These are phyloP conservation scores for Cyprinus carpio DNA, from an alignment of 2,113 vertebrate species.

Conservation along the genomic window DNA sequence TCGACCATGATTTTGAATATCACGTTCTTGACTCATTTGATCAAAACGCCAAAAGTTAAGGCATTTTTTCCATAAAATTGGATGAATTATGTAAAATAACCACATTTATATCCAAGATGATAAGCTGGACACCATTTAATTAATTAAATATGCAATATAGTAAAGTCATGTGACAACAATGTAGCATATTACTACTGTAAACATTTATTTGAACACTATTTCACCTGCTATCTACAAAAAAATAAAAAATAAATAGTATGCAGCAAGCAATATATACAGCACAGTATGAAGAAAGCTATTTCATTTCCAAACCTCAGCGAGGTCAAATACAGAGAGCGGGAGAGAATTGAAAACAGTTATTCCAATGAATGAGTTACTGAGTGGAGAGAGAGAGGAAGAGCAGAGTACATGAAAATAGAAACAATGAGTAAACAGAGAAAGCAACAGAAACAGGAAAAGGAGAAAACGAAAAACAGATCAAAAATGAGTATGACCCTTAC, in stretches of 20 bases:
- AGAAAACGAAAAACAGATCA: too few relatives aligned
- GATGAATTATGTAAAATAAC: too few relatives aligned
- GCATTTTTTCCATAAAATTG: too few relatives aligned
- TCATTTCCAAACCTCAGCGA: not conserved
- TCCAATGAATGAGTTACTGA: not conserved
- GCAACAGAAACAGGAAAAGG: too few relatives aligned
- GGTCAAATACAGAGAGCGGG: not conserved
- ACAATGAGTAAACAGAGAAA: too few relatives aligned
- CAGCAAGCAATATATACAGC: not conserved
- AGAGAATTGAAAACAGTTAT: not conserved
- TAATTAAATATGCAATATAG: too few relatives aligned
- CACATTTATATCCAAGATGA: too few relatives aligned
- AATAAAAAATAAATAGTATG: not conserved
- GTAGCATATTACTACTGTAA: not conserved
- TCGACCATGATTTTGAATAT: too few relatives aligned
- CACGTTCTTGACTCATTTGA: not conserved
- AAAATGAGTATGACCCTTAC: too few relatives aligned
- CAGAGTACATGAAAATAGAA: too few relatives aligned
- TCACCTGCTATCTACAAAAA: not conserved
- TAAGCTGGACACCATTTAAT: too few relatives aligned
- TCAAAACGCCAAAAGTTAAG: not conserved
- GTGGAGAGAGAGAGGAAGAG: constrained; percentile 1
- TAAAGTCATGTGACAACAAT: not conserved
- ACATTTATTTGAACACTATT: not conserved
- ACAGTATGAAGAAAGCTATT: not conserved